Conservation (phyloP, 2,888 invertebrate species). For the Eupithecia dodoneata region DNA sequence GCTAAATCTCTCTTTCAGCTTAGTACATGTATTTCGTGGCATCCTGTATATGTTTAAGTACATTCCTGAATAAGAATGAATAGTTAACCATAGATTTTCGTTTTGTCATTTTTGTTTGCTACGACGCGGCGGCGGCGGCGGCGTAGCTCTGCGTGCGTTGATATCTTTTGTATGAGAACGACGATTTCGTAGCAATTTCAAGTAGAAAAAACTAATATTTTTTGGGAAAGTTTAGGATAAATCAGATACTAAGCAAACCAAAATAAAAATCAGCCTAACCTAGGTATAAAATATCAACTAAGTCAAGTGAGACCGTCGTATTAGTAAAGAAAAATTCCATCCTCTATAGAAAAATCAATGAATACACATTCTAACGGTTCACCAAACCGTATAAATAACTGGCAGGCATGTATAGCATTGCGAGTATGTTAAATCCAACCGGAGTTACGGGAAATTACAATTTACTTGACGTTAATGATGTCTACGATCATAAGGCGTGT, state of each 20-base stretch:
- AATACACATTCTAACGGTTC: conserved; percentile 22
- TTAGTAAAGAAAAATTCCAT: neutral
- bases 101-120: neutral
- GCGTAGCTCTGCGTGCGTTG: neutral
- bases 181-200: neutral
- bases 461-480: conserved; percentile 33
- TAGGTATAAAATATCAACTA: neutral
- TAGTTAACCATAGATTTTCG: neutral
- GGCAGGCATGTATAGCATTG: conserved; percentile 18
- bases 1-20: neutral
- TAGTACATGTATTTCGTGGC: too few relatives aligned
- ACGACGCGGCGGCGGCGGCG: neutral
- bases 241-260: neutral
- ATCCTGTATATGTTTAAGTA: neutral
- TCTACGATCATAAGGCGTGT: conserved; percentile 35
- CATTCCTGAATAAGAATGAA: neutral
- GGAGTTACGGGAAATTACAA: conserved; percentile 31
- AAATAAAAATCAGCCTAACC: neutral
- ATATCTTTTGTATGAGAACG: neutral
- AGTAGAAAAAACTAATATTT: neutral
- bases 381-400: conserved; percentile 25
- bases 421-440: conserved; percentile 15
- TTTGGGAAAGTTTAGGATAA: neutral
- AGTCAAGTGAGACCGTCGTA: neutral
- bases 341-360: conserved; percentile 14